A percentile compares a stretch with the other conserved stretches of the same genome.
phyloP scores from a whole-genome alignment of 2,113 vertebrate species.

The Dissostichus mawsoni region DNA sequence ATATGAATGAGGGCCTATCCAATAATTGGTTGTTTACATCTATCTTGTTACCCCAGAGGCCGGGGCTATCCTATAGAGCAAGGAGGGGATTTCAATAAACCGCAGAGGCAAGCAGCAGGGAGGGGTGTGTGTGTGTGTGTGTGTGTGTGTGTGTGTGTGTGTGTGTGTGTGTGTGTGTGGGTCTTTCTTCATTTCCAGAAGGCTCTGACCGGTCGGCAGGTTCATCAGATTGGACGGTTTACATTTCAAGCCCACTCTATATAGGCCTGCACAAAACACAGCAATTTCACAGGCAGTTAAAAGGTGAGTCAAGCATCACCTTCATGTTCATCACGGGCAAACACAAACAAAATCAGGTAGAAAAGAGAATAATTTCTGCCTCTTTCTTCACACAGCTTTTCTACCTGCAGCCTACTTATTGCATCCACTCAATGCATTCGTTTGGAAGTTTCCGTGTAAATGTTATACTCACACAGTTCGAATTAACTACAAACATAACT shows the following conservation, averaged over 20 bases:
- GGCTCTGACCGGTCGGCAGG: conserved; percentile 41
- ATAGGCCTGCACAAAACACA: neutral
- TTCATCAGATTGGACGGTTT: conserved; percentile 64
- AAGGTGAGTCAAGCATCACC: conserved; percentile 35
- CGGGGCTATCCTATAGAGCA: conserved; percentile 49
- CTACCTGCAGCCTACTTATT: neutral
- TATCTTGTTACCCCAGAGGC: conserved; percentile 77
- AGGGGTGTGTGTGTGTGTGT: conserved; percentile 7
- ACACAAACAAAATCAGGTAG: neutral
- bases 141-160: no score
- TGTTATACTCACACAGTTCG: neutral
- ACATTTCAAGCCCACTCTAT: conserved; percentile 39
- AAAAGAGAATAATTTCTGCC: neutral
- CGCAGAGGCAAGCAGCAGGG: conserved; percentile 44
- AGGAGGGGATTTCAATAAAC: conserved; percentile 65
- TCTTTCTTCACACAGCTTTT: neutral
- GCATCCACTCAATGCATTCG: no score
- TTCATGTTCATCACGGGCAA: conserved; percentile 8
- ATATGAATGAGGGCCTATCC: conserved; percentile 72
- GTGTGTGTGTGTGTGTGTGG: conserved; percentile 3
- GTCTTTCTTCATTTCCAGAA: conserved; percentile 56
- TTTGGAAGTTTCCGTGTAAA: neutral
- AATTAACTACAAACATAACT: neutral
- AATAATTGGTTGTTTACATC: conserved; percentile 82
- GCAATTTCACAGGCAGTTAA: conserved; percentile 40